Evolutionary conservation across 2,888 invertebrate genomes (phyloP).

Genomic region (Drosophila heteroneura): DNA sequence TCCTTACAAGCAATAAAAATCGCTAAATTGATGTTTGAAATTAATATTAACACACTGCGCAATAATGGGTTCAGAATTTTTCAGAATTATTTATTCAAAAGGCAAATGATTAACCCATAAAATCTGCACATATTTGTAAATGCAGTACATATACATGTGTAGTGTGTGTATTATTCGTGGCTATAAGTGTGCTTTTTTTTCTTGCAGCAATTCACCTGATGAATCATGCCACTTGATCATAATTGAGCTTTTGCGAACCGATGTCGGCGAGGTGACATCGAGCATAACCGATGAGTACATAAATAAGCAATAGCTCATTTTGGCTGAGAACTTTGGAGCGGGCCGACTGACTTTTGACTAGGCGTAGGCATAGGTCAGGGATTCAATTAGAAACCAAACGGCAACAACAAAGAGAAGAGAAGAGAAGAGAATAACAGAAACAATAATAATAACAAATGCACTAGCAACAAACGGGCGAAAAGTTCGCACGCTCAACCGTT

Average conservation of each 20-base stretch:
- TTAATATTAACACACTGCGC: conserved; percentile 1
- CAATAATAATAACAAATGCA: not conserved
- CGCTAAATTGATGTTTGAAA: not conserved
- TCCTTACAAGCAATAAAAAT: not conserved
- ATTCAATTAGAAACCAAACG: conserved; percentile 65
- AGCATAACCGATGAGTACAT: conserved; percentile 3
- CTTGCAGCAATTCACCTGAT: conserved; percentile 5
- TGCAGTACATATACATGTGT: not conserved
- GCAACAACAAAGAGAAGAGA: conserved; percentile 4
- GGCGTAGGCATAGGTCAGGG: conserved; percentile 68
- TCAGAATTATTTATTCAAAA: not conserved
- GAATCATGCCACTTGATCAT: conserved; percentile 36
- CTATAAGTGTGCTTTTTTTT: conserved; percentile 9
- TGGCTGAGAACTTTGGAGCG: conserved; percentile 12
- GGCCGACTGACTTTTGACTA: conserved; percentile 27
- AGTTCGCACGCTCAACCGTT: conserved; percentile 38
- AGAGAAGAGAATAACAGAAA: not conserved
- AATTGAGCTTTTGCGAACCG: conserved; percentile 34
- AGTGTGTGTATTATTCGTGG: not conserved
- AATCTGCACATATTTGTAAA: conserved; percentile 5
- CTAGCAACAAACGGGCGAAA: conserved; percentile 1
- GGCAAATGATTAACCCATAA: conserved; percentile 11
- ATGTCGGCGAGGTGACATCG: conserved; percentile 17
- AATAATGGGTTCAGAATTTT: not conserved
- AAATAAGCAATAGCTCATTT: not conserved